Percentiles rank a stretch among this genome's conserved stretches.
These are phyloP conservation scores for Vespertilio murinus DNA, from an alignment of 2,797 vertebrate species.

Conservation along the genomic window DNA sequence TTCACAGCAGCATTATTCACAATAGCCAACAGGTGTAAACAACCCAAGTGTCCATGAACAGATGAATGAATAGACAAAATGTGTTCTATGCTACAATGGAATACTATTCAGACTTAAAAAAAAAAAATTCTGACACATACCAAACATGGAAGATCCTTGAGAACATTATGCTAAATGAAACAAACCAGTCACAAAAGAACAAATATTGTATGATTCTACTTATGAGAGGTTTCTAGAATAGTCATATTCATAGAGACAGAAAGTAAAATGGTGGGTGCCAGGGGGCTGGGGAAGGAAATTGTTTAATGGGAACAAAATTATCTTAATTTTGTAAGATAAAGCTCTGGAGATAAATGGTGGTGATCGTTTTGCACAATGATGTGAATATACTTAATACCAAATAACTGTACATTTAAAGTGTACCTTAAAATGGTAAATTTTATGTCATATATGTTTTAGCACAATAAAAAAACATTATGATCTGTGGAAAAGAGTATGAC, in stretches of 20 bases:
- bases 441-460: background rate
- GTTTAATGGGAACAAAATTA: background rate
- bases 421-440: background rate
- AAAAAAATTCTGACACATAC: background rate
- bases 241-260: background rate
- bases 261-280: background rate
- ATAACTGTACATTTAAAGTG: background rate
- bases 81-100: background rate
- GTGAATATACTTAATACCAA: background rate
- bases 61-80: background rate
- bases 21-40: background rate
- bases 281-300: too few species aligned
- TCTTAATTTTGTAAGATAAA: background rate
- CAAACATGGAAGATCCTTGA: background rate
- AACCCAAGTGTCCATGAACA: background rate
- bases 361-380: background rate
- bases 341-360: background rate
- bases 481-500: background rate
- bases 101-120: conserved; percentile 1
- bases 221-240: background rate
- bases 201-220: background rate
- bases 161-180: background rate
- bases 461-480: background rate
- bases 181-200: conserved; percentile 11
- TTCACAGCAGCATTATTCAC: background rate